Evolutionary conservation across 1,140 invertebrate species (phyloP).

Genomic region (Drosophila arawakana): DNA sequence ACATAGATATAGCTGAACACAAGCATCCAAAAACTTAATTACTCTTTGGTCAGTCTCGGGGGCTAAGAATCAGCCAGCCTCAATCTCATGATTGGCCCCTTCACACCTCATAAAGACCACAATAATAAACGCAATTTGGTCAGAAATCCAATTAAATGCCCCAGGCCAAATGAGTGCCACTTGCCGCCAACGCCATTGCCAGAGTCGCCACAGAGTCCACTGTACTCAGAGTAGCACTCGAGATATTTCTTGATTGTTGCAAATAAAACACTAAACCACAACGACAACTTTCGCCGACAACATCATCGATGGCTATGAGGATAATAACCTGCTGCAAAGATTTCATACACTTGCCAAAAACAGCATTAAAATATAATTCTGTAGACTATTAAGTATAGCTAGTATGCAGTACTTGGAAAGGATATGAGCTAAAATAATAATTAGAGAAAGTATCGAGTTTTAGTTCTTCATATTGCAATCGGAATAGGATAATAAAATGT

Average conservation of each 20-base stretch:
- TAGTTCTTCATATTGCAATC: too few species aligned
- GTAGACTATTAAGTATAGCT: too few species aligned
- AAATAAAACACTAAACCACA: constrained; percentile 46
- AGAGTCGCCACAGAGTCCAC: constrained; percentile 11
- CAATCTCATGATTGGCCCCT: constrained; percentile 63
- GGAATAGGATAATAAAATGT: too few species aligned
- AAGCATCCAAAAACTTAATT: constrained; percentile 73
- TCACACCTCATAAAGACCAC: constrained; percentile 78
- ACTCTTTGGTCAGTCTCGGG: constrained; percentile 65
- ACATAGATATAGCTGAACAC: constrained; percentile 15
- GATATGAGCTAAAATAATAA: too few species aligned
- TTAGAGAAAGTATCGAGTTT: too few species aligned
- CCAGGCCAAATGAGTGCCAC: constrained; percentile 54
- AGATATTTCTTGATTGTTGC: constrained; percentile 29
- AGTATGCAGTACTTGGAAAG: too few species aligned
- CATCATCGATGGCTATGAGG: constrained; percentile 68
- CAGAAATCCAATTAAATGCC: constrained; percentile 80
- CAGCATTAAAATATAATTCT: background rate
- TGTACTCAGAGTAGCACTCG: constrained; percentile 5
- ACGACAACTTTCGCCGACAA: constrained; percentile 45
- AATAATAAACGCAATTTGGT: constrained; percentile 82
- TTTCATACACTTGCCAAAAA: constrained; percentile 9
- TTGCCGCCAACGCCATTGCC: background rate
- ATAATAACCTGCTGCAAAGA: constrained; percentile 56
- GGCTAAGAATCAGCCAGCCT: constrained; percentile 19